phyloP scores from a whole-genome alignment of 2,888 invertebrate species.

The Pandemis corylana region DNA sequence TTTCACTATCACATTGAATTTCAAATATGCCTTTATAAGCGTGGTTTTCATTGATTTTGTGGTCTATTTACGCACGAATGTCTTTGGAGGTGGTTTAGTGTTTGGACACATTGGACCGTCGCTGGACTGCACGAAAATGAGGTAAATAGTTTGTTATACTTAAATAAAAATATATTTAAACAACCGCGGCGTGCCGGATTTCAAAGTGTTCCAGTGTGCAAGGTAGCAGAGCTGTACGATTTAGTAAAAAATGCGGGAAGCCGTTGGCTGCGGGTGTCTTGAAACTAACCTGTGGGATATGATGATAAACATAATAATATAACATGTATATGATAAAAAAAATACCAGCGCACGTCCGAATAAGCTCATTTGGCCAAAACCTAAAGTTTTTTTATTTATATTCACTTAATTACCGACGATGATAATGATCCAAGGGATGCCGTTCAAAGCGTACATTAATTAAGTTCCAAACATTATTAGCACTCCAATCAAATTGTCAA shows the following conservation, averaged over 20 bases:
- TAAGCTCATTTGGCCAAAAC: neutral
- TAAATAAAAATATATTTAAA: neutral
- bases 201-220: no score
- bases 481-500: neutral
- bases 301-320: no score
- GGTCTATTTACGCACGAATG: slow-evolving; percentile 70
- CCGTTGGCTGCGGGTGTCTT: no score
- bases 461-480: slow-evolving; percentile 32
- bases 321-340: no score
- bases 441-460: slow-evolving; percentile 10
- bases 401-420: neutral
- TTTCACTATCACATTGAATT: slow-evolving; percentile 81
- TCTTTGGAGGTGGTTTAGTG: slow-evolving; percentile 66
- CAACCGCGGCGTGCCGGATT: no score
- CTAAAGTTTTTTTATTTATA: neutral
- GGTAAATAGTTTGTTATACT: slow-evolving; percentile 56
- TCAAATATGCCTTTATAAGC: slow-evolving; percentile 81
- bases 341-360: neutral
- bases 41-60: slow-evolving; percentile 68
- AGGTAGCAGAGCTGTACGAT: no score
- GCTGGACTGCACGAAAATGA: slow-evolving; percentile 56
- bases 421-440: slow-evolving; percentile 17
- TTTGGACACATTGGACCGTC: slow-evolving; percentile 41
- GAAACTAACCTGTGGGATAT: no score
- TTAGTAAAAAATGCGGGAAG: no score